A percentile compares a stretch with the other conserved stretches of the same genome.
These are phyloP conservation scores for Malachius bipustulatus DNA, from an alignment of 2,888 invertebrate species.

Conservation along the genomic window DNA sequence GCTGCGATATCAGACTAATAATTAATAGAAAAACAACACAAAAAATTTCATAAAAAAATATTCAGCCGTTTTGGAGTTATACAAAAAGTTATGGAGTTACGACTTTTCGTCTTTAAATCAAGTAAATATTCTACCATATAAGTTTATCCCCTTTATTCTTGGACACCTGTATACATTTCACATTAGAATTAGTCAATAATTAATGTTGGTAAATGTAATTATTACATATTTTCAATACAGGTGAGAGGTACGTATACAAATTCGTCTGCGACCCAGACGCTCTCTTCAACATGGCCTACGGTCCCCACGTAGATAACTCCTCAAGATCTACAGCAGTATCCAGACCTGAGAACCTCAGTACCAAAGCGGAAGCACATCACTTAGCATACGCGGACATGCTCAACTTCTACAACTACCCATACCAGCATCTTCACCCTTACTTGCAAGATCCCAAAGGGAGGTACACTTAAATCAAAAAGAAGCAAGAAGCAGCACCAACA, in stretches of 20 bases:
- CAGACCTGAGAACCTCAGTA: conserved; percentile 30
- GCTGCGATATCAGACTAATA: no score
- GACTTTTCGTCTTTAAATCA: no score
- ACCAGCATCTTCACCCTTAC: conserved; percentile 36
- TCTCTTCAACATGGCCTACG: conserved; percentile 72
- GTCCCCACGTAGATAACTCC: conserved; percentile 27
- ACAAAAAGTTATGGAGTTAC: no score
- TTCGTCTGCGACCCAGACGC: conserved; percentile 94
- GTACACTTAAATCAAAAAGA: no score
- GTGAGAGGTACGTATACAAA: conserved; percentile 92
- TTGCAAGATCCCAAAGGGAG: conserved; percentile 29
- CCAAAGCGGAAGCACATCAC: conserved; percentile 33
- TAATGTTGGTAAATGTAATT: neutral
- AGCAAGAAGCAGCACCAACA: no score
- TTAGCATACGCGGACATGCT: conserved; percentile 37
- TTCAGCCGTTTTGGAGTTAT: no score
- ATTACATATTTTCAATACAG: conserved; percentile 38
- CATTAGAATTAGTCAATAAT: no score
- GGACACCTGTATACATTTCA: no score
- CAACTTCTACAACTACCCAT: conserved; percentile 37
- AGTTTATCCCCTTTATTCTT: no score
- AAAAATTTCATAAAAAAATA: no score
- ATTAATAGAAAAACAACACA: no score
- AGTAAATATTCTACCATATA: no score
- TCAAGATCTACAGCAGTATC: conserved; percentile 23